Evolutionary conservation across 2,888 invertebrate genomes (phyloP).

Genomic region (Aproaerema taeniolella): DNA sequence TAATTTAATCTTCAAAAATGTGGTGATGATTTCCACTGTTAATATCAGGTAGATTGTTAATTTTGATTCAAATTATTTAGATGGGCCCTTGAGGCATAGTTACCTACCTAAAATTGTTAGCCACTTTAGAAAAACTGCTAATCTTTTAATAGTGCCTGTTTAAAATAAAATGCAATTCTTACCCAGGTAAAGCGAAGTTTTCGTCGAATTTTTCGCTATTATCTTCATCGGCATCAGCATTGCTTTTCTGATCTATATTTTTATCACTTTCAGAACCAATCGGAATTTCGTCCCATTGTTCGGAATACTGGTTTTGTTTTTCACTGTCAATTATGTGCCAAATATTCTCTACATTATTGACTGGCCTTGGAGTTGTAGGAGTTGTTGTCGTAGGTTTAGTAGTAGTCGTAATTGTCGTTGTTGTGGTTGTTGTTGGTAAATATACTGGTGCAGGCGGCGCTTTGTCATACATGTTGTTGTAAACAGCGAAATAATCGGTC

Average conservation of each 20-base stretch:
- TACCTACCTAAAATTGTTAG: too few relatives aligned
- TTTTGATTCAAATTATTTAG: too few relatives aligned
- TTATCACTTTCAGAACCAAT: slow-evolving; percentile 28
- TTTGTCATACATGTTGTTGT: slow-evolving; percentile 43
- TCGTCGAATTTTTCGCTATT: slow-evolving; percentile 35
- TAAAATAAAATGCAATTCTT: slow-evolving; percentile 21
- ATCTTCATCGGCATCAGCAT: slow-evolving; percentile 18
- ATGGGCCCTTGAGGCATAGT: too few relatives aligned
- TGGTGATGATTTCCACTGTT: too few relatives aligned
- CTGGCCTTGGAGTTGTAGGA: slow-evolving; percentile 35
- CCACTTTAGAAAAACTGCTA: too few relatives aligned
- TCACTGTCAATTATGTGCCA: slow-evolving; percentile 69
- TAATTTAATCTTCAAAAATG: too few relatives aligned
- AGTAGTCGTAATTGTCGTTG: slow-evolving; percentile 27
- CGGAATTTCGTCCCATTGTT: slow-evolving; percentile 55
- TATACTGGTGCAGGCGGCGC: slow-evolving; percentile 36
- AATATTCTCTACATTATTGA: slow-evolving; percentile 50
- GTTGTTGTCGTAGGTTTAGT: slow-evolving; percentile 35
- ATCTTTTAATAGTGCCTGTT: neutral
- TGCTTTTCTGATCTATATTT: slow-evolving; percentile 14
- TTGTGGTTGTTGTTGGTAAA: slow-evolving; percentile 27
- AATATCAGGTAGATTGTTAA: too few relatives aligned
- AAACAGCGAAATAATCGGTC: slow-evolving; percentile 49
- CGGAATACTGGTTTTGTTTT: slow-evolving; percentile 46
- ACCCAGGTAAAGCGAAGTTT: slow-evolving; percentile 66